phyloP scores from a whole-genome alignment of 1,140 invertebrate genomes.

The Chymomyza costata region DNA sequence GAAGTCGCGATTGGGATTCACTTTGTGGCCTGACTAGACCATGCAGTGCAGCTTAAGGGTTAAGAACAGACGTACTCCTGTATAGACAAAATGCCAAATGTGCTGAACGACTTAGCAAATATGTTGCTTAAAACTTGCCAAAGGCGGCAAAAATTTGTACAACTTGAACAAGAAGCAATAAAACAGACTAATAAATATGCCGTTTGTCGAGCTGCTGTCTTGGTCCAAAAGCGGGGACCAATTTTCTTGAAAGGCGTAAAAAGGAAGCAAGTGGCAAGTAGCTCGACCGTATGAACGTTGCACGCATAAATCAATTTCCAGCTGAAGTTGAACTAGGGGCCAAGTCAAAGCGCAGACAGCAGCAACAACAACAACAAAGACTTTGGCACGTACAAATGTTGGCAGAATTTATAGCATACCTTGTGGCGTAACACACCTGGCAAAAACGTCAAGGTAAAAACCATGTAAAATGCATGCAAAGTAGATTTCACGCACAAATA shows the following conservation, averaged over 20 bases:
- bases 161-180: slow-evolving; percentile 47
- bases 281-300: background rate
- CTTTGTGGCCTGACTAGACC: too few species aligned
- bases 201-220: slow-evolving; percentile 32
- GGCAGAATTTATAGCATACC: slow-evolving; percentile 5
- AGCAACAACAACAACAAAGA: background rate
- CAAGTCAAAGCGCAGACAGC: background rate
- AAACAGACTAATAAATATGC: slow-evolving; percentile 62
- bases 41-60: slow-evolving; percentile 29
- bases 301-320: slow-evolving; percentile 49
- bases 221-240: background rate
- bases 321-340: slow-evolving; percentile 26
- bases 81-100: slow-evolving; percentile 7
- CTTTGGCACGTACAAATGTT: background rate
- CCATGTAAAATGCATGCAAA: slow-evolving; percentile 49
- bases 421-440: background rate
- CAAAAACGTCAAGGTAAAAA: background rate
- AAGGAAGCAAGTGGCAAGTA: slow-evolving; percentile 31
- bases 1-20: too few species aligned
- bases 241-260: slow-evolving; percentile 49
- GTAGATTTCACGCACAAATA: slow-evolving; percentile 21
- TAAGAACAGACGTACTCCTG: too few species aligned
- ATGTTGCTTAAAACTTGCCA: slow-evolving; percentile 14
- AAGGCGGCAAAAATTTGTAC: slow-evolving; percentile 17
- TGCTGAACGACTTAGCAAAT: slow-evolving; percentile 29